These are phyloP conservation scores for Hippopotamyrus pictus DNA, from an alignment of 2,797 vertebrate genomes.

Conservation along the genomic window DNA sequence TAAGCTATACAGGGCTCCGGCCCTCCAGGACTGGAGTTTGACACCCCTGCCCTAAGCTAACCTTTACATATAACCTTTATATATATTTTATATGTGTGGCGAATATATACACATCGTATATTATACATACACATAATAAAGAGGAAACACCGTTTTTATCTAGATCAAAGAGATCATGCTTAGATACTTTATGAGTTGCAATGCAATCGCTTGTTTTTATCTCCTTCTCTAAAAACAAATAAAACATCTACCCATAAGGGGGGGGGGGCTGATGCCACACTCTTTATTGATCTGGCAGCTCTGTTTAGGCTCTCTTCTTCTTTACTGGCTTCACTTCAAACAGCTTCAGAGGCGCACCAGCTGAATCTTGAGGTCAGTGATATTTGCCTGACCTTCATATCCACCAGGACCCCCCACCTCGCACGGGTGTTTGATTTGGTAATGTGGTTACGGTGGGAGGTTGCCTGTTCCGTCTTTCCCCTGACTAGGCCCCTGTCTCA, in stretches of 20 bases:
- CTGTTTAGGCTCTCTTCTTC: conserved; percentile 30
- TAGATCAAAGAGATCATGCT: not conserved
- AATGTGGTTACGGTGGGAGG: not conserved
- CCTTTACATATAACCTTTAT: not conserved
- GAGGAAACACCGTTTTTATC: not conserved
- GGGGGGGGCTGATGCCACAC: conserved; percentile 24
- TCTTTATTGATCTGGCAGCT: conserved; percentile 40
- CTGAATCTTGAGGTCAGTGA: conserved; percentile 32
- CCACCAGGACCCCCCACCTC: conserved; percentile 7
- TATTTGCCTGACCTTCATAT: conserved; percentile 41
- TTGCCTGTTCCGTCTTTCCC: too few species aligned
- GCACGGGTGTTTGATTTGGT: not conserved
- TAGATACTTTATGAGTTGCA: not conserved
- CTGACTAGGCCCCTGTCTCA: not conserved
- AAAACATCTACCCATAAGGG: conserved; percentile 31
- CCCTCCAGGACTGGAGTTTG: not conserved
- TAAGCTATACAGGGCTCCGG: not conserved
- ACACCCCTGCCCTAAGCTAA: not conserved
- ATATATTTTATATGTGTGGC: not conserved
- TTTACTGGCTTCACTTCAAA: conserved; percentile 31
- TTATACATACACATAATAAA: not conserved
- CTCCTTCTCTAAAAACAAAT: not conserved
- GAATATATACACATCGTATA: not conserved
- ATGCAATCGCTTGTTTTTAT: not conserved
- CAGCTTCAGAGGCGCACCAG: conserved; percentile 25